phyloP scores from a whole-genome alignment of 2,113 vertebrate species.

The Ameiurus melas region DNA sequence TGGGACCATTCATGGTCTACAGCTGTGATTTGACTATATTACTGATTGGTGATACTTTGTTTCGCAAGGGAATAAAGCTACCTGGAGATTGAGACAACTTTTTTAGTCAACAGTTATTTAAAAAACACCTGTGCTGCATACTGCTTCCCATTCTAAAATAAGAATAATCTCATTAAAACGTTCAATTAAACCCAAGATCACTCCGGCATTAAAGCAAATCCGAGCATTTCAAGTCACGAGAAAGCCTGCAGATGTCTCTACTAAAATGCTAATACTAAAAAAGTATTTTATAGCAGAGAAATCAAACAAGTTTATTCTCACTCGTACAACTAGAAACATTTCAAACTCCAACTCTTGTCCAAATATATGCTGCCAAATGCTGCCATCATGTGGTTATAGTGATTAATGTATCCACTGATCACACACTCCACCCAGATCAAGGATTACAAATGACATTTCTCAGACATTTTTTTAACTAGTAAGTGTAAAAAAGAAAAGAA shows the following conservation, averaged over 20 bases:
- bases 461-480: neutral
- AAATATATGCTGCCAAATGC: constrained; percentile 7
- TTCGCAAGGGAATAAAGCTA: neutral
- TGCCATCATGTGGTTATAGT: constrained; percentile 41
- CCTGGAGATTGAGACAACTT: neutral
- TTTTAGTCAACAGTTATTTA: neutral
- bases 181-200: neutral
- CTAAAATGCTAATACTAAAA: neutral
- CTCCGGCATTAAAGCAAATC: neutral
- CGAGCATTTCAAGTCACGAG: neutral
- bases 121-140: neutral
- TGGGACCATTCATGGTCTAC: neutral
- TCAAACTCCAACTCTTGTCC: neutral
- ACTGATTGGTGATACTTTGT: too few relatives aligned
- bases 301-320: neutral
- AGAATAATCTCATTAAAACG: neutral
- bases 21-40: neutral
- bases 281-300: neutral
- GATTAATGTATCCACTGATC: neutral
- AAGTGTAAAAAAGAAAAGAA: neutral
- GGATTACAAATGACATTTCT: neutral
- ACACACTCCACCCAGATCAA: neutral
- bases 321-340: neutral
- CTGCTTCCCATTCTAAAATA: neutral
- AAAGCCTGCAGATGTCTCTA: neutral